These are phyloP conservation scores for Timandra comae DNA, from an alignment of 2,888 invertebrate genomes.

Conservation along the genomic window DNA sequence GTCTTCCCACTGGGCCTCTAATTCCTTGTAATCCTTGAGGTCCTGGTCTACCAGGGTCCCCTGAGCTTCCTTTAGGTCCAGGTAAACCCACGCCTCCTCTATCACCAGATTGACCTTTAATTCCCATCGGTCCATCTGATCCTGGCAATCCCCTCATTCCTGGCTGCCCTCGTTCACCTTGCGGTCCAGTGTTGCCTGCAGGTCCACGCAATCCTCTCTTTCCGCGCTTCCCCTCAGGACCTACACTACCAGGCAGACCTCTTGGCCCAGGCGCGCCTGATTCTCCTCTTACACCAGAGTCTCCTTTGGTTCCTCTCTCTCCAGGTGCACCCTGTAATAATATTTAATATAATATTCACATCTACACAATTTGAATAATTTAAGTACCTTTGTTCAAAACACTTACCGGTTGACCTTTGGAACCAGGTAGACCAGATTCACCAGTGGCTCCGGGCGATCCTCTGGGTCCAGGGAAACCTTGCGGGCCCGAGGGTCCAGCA, in stretches of 20 bases:
- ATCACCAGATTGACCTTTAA: conserved; percentile 86
- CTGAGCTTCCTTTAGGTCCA: conserved; percentile 78
- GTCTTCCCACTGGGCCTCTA: conserved; percentile 81
- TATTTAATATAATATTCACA: no score
- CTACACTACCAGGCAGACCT: conserved; percentile 84
- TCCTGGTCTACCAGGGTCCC: conserved; percentile 80
- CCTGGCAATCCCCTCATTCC: conserved; percentile 84
- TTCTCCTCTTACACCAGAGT: conserved; percentile 86
- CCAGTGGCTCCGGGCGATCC: conserved; percentile 86
- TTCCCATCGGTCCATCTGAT: conserved; percentile 84
- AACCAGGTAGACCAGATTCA: conserved; percentile 83
- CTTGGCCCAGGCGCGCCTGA: conserved; percentile 83
- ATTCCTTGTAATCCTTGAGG: conserved; percentile 80
- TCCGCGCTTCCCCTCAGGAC: conserved; percentile 88
- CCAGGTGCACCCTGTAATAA: conserved; percentile 81
- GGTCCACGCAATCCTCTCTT: conserved; percentile 88
- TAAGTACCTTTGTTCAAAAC: no score
- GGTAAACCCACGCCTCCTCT: conserved; percentile 74
- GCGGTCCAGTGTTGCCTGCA: conserved; percentile 81
- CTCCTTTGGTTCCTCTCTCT: conserved; percentile 88
- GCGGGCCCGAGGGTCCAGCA: conserved; percentile 83
- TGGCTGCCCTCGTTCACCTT: conserved; percentile 83
- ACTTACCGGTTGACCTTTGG: conserved; percentile 84
- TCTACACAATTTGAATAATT: no score
- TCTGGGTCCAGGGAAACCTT: conserved; percentile 89